These are phyloP conservation scores for Macropus fuliginosus DNA, from an alignment of 2,797 vertebrate genomes.

Conservation along the genomic window DNA sequence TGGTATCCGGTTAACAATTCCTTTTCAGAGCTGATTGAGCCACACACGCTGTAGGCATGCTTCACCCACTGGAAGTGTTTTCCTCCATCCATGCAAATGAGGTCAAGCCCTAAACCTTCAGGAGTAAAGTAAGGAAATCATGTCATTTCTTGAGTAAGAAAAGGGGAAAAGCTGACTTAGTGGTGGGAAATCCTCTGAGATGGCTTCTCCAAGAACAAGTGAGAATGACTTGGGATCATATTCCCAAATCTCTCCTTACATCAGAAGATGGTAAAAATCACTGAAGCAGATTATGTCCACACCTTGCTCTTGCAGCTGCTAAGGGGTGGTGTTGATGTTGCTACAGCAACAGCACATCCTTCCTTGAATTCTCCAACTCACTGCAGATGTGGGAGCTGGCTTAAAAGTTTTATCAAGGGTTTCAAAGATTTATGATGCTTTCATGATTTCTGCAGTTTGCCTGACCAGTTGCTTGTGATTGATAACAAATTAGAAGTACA, in stretches of 20 bases:
- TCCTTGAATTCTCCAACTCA: constrained; percentile 54
- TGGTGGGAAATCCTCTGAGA: constrained; percentile 57
- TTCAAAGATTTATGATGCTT: constrained; percentile 53
- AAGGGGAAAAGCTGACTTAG: constrained; percentile 70
- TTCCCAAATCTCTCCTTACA: constrained; percentile 48
- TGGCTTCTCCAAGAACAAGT: constrained; percentile 65
- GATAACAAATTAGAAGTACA: constrained; percentile 34
- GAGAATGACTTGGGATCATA: constrained; percentile 72
- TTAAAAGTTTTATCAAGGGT: constrained; percentile 75
- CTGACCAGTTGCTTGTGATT: constrained; percentile 52
- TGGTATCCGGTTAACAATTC: not conserved
- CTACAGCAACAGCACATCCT: constrained; percentile 45
- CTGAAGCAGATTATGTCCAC: constrained; percentile 66
- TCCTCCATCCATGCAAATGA: not conserved
- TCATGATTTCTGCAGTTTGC: constrained; percentile 38
- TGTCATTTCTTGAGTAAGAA: constrained; percentile 64
- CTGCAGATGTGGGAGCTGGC: constrained; percentile 60
- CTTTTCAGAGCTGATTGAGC: not conserved
- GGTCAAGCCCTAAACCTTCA: constrained; percentile 69
- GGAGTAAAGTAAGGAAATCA: constrained; percentile 40
- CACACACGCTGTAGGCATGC: not conserved
- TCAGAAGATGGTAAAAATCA: constrained; percentile 75
- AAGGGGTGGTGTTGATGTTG: constrained; percentile 69
- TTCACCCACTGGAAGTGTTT: not conserved
- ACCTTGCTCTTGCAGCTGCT: constrained; percentile 63